Percentiles rank a stretch among this genome's conserved stretches.
Evolutionary conservation across 2,113 vertebrate species (phyloP).

Genomic region (Bufo gargarizans): DNA sequence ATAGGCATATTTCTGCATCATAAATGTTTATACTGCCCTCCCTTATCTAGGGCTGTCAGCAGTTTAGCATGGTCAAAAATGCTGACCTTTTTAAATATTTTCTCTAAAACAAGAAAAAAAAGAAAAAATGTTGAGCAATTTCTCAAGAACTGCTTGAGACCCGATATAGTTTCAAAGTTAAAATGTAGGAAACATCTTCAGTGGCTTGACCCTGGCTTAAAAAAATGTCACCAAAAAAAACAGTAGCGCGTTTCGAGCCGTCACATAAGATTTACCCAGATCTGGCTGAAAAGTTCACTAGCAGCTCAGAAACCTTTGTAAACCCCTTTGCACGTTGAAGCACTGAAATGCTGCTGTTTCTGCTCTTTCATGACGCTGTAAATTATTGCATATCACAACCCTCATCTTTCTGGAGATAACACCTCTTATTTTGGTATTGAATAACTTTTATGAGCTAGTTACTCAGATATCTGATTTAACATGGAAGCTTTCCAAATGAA

Average conservation of each 20-base stretch:
- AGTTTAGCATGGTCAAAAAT: too few species aligned
- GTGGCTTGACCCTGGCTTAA: background rate
- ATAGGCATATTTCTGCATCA: too few species aligned
- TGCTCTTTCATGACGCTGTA: slow-evolving; percentile 30
- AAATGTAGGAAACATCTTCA: background rate
- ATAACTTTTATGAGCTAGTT: slow-evolving; percentile 58
- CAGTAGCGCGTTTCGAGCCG: background rate
- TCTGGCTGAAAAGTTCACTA: background rate
- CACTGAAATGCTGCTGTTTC: background rate
- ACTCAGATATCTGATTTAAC: slow-evolving; percentile 56
- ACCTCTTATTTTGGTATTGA: slow-evolving; percentile 52
- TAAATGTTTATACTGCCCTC: too few species aligned
- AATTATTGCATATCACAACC: slow-evolving; percentile 29
- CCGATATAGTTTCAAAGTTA: background rate
- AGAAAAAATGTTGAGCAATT: too few species aligned
- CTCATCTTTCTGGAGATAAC: slow-evolving; percentile 54
- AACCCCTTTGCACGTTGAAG: slow-evolving; percentile 20
- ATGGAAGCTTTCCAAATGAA: slow-evolving; percentile 57
- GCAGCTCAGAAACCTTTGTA: slow-evolving; percentile 6
- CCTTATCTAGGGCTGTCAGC: too few species aligned
- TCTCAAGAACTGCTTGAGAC: too few species aligned
- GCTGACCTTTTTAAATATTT: too few species aligned
- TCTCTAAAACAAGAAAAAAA: too few species aligned
- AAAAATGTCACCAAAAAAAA: background rate
- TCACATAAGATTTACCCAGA: background rate